These are phyloP conservation scores for Zaprionus bogoriensis DNA, from an alignment of 2,888 invertebrate species.

Conservation along the genomic window DNA sequence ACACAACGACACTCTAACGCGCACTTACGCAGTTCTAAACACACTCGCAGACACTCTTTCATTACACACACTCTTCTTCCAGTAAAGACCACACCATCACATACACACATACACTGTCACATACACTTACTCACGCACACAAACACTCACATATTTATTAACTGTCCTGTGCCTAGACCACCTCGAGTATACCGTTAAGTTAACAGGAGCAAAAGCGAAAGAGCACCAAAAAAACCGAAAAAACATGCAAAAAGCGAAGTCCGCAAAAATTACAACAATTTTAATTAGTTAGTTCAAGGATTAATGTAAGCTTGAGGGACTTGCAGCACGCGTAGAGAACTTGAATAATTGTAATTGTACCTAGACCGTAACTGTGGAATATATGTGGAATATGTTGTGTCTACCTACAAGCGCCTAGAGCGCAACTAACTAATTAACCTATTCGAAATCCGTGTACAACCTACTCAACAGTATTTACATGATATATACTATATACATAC, in stretches of 20 bases:
- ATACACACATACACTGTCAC: not conserved
- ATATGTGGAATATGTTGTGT: not conserved
- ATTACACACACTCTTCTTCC: too few species aligned
- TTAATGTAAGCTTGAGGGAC: slow-evolving; percentile 11
- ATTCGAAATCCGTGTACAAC: slow-evolving; percentile 17
- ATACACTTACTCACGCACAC: not conserved
- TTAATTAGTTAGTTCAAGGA: slow-evolving; percentile 32
- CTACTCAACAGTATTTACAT: slow-evolving; percentile 10
- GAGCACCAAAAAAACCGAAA: too few species aligned
- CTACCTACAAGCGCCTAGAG: not conserved
- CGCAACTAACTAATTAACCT: slow-evolving; percentile 9
- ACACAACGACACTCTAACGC: too few species aligned
- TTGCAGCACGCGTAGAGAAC: slow-evolving; percentile 50
- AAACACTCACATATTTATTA: too few species aligned
- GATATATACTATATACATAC: not conserved
- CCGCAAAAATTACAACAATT: slow-evolving; percentile 4
- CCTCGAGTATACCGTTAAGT: slow-evolving; percentile 22
- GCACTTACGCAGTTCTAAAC: too few species aligned
- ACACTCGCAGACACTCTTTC: too few species aligned
- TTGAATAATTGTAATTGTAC: slow-evolving; percentile 48
- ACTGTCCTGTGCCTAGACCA: not conserved
- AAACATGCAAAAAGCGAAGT: too few species aligned
- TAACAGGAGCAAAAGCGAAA: too few species aligned
- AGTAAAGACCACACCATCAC: too few species aligned
- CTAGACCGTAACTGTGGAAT: slow-evolving; percentile 29